Base-by-base conservation (phyloP, 2,888 invertebrate species). In the Trachelus tabidus region DNA sequence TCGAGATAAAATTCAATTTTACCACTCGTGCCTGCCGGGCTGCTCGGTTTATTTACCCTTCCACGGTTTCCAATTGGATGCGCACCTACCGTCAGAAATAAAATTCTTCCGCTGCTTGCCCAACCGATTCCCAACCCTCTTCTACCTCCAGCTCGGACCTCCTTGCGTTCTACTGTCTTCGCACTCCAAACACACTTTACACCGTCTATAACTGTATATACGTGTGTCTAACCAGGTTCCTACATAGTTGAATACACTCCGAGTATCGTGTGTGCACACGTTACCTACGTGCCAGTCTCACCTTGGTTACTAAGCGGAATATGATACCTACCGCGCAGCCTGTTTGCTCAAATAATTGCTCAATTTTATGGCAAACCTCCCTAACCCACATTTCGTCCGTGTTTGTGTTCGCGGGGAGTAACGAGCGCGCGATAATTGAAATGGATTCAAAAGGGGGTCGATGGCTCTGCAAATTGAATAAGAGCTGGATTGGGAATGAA, bases 1-100 rank as follows among this genome's bases (percentile, higher is more conserved):
- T 86, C 87, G 85, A 83, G 80, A 86, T 84, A 82, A 87, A 88
- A 88, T 88, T 85, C 84, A 87, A 89, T 88, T 89, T 88, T 85
- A 81, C 78, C 82, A 77, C 79, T 83, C 79, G 79, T 73, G 76
- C 75, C 76, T 81, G 79, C 74, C 76, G 74, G 71, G 69, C 73
- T 75, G 74, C 69, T 69, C 73, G 73, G 76, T 85, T 86, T 87
- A 87, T 88, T 89, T 88, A 84, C 82, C 83, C 82, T 79, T 83
- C 82, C 81, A 80, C 80, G 79, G 78, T 81, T 84, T 85, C 82
- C 87, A 82, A 86, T 85, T 86, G 82, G 85, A 83, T 83, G 85
- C 82, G 75, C 83, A 68, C 79, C 69, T 73, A 73, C 77, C 81
- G 81, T 81, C 81, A 78, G 84, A 86, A 86, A 87, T 86, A 85